Base-by-base conservation (phyloP, 2,797 vertebrate genomes). In the Sebastes minor region DNA sequence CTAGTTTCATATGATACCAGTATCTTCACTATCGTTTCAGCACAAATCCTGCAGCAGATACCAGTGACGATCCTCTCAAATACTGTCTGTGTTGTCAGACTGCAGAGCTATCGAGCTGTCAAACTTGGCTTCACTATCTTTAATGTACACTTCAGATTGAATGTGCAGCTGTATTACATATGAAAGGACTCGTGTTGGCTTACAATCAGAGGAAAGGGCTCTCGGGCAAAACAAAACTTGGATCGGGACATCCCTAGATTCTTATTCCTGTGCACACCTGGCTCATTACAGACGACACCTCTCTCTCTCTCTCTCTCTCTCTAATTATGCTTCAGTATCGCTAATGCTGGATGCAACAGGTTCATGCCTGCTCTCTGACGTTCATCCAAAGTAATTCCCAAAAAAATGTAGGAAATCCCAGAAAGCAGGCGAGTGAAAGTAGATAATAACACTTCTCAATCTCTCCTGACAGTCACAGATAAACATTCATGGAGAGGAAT, bases 331-430 rank as follows among this genome's bases (percentile, higher is more conserved):
- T 33, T 18, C 61, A 66, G 64, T 62, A 49, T 78, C 70, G 12
- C 33, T 74, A 65, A 82, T 28, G 27, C 74, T 74, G 77, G 46
- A 76, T 49, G 23, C 72, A n/a, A 69, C 89, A 85, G 68, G 89
- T 83, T 49, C 0, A 0, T 69, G 76, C 88, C 74, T 87, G 89
- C 67, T 81, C 57, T 33, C 16, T 74, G 76, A 83, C 27, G 9
- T 30, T 18, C 9, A 1, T 38, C 9, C 0, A 71, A 59, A 61
- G 30, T 32, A 3, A 57, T 66, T 70, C 8, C 38, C 0, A 1
- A 76, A 79, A 68, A 74, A 12, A 12, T n/a, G 20, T 5, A 74
- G 76, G 67, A 88, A 83, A 77, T 59, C 77, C 71, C 27, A 60
- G 52, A 49, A 62, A 35, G 46, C 33, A 66, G 23, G 16, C 2